Base-by-base conservation (phyloP, 2,113 vertebrate species). In the Ameiurus melas region DNA sequence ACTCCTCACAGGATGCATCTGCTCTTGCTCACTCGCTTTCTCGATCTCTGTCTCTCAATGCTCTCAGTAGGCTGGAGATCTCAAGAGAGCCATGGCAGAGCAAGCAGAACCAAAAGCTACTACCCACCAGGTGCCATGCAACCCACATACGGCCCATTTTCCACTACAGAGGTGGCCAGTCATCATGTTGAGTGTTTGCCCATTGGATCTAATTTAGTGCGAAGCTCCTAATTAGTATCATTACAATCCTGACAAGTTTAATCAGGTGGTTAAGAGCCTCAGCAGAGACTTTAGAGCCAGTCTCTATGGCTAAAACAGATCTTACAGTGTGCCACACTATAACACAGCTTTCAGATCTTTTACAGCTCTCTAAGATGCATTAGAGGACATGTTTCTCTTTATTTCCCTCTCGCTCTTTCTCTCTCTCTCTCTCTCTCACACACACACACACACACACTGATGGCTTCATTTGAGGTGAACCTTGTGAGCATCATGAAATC, bases 401-500 rank as follows among this genome's bases (percentile, higher is more conserved):
- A 58, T 84, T 1, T 53, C 2, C 22, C 19, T 77, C 12, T 84
- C 39, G 4, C 39, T 43, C 39, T 92, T 92, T 91, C 90, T 89
- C 90, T 89, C 82, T 89, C 53, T 84, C 19, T 77, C 12, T 84
- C 39, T 43, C 39, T 43, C 39, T 10, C 47, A 57, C 25, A 55
- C 51, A 58, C 53, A 20, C 47, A 57, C 25, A 55, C 51, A 58
- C 53, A 81, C 79, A 20, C 17, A 58, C 30, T 92, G 84, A 85
- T 88, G 81, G 90, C 92, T 91, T 93, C 92, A 92, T 94, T 93
- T 90, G 90, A 93, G 92, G 92, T 92, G 91, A 87, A 92, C 82
- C 92, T 91, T 92, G 92, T 91, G 90, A 93, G 91, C 89, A 80
- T 91, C 73, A 80, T 90, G 90, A 94, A 95, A 94, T 92, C 92